These are phyloP conservation scores for Idaea dimidiata DNA, from an alignment of 2,888 invertebrate genomes.

Conservation along the genomic window DNA sequence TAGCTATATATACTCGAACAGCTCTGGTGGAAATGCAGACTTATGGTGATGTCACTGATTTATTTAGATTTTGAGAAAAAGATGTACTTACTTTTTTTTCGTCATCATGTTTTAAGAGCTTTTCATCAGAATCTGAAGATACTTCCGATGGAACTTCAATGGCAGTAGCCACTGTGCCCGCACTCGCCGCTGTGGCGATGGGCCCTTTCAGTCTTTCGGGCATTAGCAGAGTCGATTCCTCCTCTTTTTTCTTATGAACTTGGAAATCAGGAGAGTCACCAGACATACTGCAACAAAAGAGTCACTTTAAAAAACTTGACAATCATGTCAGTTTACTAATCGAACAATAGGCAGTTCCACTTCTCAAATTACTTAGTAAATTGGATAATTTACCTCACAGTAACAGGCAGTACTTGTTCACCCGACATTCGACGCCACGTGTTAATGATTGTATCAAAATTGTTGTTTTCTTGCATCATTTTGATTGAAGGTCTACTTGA, in stretches of 20 bases:
- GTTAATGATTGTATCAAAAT: constrained; percentile 68
- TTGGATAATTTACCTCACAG: constrained; percentile 55
- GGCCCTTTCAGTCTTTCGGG: constrained; percentile 44
- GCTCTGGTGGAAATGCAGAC: too few species aligned
- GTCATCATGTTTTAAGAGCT: constrained; percentile 48
- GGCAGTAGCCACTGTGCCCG: constrained; percentile 29
- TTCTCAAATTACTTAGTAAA: constrained; percentile 22
- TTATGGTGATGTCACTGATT: background rate
- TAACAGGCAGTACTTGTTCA: constrained; percentile 54
- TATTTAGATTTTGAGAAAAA: background rate
- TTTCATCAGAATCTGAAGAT: constrained; percentile 35
- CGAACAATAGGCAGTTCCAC: constrained; percentile 25
- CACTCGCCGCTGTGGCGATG: constrained; percentile 36
- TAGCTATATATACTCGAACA: too few species aligned
- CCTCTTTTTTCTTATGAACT: constrained; percentile 61
- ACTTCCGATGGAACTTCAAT: constrained; percentile 37
- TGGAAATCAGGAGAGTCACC: constrained; percentile 60
- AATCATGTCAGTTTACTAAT: constrained; percentile 7
- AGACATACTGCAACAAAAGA: constrained; percentile 60
- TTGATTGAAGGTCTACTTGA: constrained; percentile 22
- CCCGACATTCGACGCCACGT: constrained; percentile 73
- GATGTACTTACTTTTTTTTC: constrained; percentile 49
- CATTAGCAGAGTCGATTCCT: constrained; percentile 50
- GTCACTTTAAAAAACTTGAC: constrained; percentile 8
- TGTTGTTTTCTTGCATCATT: constrained; percentile 67